These are phyloP conservation scores for Donacobius atricapilla DNA, from an alignment of 2,113 vertebrate genomes.

Conservation along the genomic window DNA sequence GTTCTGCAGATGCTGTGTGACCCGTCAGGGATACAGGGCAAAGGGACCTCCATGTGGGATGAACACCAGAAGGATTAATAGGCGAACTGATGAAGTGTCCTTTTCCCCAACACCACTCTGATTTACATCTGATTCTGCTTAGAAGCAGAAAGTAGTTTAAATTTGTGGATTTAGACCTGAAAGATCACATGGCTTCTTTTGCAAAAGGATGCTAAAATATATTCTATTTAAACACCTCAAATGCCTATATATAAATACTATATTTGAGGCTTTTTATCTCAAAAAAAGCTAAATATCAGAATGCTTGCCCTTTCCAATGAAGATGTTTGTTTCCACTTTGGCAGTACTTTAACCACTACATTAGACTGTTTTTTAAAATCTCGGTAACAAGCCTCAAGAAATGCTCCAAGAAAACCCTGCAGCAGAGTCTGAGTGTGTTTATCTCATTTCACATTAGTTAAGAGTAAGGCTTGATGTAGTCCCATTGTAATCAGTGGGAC, in stretches of 20 bases:
- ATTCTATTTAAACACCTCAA: background rate
- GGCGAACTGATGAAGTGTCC: background rate
- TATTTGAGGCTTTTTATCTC: background rate
- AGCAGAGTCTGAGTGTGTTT: background rate
- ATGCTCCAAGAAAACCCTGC: background rate
- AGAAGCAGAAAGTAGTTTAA: background rate
- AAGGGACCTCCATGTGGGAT: background rate
- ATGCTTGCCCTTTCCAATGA: background rate
- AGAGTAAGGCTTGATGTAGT: slow-evolving; percentile 28
- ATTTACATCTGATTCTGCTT: background rate
- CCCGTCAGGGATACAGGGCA: background rate
- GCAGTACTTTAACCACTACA: background rate
- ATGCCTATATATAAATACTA: background rate
- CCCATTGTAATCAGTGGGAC: slow-evolving; percentile 46
- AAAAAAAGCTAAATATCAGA: background rate
- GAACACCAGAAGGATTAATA: background rate
- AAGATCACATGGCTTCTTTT: background rate
- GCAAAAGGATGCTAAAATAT: background rate
- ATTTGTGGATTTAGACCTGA: background rate
- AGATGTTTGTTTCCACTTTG: background rate
- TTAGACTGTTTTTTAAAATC: background rate
- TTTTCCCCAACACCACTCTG: background rate
- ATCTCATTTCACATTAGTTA: slow-evolving; percentile 54
- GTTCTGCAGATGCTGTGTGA: background rate
- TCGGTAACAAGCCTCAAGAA: background rate